These are phyloP conservation scores for Leucoptera coffeella DNA, from an alignment of 2,888 invertebrate genomes.

Conservation along the genomic window DNA sequence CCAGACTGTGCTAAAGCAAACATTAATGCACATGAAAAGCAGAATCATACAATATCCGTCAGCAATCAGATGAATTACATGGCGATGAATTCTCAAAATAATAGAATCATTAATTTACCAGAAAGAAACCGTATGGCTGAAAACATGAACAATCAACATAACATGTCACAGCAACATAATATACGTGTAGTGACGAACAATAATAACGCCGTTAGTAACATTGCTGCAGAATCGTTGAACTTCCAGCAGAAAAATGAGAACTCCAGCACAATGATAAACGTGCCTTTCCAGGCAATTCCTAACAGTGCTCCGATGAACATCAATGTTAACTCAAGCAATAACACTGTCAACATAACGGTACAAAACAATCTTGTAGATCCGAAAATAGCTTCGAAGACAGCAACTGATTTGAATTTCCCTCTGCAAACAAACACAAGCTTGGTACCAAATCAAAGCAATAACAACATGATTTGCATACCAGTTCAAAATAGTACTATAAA, in stretches of 20 bases:
- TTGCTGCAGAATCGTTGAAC: slow-evolving; percentile 23
- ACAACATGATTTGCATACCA: slow-evolving; percentile 37
- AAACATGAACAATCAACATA: slow-evolving; percentile 29
- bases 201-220: slow-evolving; percentile 22
- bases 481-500: slow-evolving; percentile 39
- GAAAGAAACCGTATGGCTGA: slow-evolving; percentile 35
- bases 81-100: slow-evolving; percentile 40
- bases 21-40: slow-evolving; percentile 29
- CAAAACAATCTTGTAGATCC: slow-evolving; percentile 46
- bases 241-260: slow-evolving; percentile 39
- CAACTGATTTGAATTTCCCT: slow-evolving; percentile 34
- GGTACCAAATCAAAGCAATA: slow-evolving; percentile 25
- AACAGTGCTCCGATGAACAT: slow-evolving; percentile 49
- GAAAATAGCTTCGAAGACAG: slow-evolving; percentile 37
- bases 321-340: slow-evolving; percentile 44
- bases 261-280: slow-evolving; percentile 40
- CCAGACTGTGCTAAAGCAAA: slow-evolving; percentile 38
- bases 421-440: slow-evolving; percentile 26
- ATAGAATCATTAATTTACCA: slow-evolving; percentile 38
- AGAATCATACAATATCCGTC: slow-evolving; percentile 32
- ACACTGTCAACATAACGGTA: slow-evolving; percentile 42
- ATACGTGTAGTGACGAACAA: slow-evolving; percentile 42
- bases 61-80: slow-evolving; percentile 41
- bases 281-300: slow-evolving; percentile 45
- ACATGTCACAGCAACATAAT: slow-evolving; percentile 37